These are phyloP conservation scores for Sepiola atlantica DNA, from an alignment of 2,888 invertebrate species.

Conservation along the genomic window DNA sequence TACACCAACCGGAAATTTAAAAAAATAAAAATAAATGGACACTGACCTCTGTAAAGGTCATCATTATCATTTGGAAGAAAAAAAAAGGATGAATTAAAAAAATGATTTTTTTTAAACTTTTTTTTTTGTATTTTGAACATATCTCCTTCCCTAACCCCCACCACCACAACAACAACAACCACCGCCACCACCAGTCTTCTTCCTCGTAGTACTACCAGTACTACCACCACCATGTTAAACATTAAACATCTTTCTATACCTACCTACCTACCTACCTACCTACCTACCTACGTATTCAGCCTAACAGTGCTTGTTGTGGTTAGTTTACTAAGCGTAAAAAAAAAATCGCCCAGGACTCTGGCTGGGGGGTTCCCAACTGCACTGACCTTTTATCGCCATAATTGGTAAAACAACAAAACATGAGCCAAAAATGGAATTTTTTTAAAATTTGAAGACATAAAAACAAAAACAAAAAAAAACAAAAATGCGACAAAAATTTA, in stretches of 20 bases:
- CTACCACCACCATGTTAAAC: conserved; percentile 2
- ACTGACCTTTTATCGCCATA: background rate
- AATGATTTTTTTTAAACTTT: background rate
- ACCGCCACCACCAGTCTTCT: background rate
- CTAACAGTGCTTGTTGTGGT: background rate
- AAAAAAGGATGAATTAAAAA: background rate
- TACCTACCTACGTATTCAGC: background rate
- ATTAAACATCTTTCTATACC: background rate
- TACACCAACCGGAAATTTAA: background rate
- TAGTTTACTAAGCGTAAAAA: background rate
- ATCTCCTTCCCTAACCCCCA: background rate
- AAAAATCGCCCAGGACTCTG: background rate
- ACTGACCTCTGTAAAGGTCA: background rate
- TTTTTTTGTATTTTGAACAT: background rate
- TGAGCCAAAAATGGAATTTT: background rate
- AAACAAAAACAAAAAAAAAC: too few species aligned
- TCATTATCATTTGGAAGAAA: background rate
- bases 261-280: too few species aligned
- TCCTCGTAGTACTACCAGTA: background rate
- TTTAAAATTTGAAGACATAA: background rate
- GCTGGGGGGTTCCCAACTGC: background rate
- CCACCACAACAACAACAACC: background rate
- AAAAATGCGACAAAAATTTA: background rate
- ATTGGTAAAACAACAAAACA: background rate
- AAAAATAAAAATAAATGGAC: background rate